A percentile compares a stretch with the other conserved stretches of the same genome.
phyloP scores from a whole-genome alignment of 2,888 invertebrate species.

The Andrena haemorrhoa region DNA sequence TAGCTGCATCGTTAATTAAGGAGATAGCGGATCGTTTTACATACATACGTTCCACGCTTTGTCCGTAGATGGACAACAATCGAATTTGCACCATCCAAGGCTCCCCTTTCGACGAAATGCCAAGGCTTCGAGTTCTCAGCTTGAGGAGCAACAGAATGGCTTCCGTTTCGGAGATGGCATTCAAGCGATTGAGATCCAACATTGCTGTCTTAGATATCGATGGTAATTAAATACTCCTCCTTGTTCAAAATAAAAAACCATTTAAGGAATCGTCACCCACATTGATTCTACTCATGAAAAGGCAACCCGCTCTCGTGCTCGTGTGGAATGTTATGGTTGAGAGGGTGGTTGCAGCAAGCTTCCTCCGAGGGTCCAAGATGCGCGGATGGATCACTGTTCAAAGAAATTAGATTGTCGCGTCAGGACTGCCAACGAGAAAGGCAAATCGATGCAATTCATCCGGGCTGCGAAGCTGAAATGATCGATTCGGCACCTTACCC shows the following conservation, averaged over 20 bases:
- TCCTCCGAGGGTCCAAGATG: slow-evolving; percentile 92
- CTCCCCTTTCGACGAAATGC: slow-evolving; percentile 93
- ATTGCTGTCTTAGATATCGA: slow-evolving; percentile 94
- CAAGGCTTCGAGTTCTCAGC: slow-evolving; percentile 92
- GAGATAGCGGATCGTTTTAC: slow-evolving; percentile 66
- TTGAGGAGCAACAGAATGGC: slow-evolving; percentile 91
- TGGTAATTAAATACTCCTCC: slow-evolving; percentile 86
- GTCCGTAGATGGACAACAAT: slow-evolving; percentile 90
- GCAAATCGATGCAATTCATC: slow-evolving; percentile 87
- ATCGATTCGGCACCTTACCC: slow-evolving; percentile 78
- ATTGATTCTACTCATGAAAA: slow-evolving; percentile 80
- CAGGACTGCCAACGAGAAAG: slow-evolving; percentile 88
- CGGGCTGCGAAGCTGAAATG: slow-evolving; percentile 90
- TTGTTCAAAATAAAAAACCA: neutral
- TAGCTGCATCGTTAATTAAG: slow-evolving; percentile 76
- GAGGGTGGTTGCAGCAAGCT: slow-evolving; percentile 92
- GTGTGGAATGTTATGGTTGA: slow-evolving; percentile 93
- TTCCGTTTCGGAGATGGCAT: slow-evolving; percentile 90
- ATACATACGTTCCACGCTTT: slow-evolving; percentile 49
- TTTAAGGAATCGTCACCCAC: neutral
- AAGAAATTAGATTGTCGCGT: slow-evolving; percentile 90
- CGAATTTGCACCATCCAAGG: slow-evolving; percentile 92
- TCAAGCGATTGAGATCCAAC: slow-evolving; percentile 91
- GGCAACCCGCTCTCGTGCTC: slow-evolving; percentile 94
- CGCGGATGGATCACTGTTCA: slow-evolving; percentile 91